A percentile compares a stretch with the other conserved stretches of the same genome.
Evolutionary conservation across 1,140 invertebrate species (phyloP).

Genomic region (Drosophila burlai): DNA sequence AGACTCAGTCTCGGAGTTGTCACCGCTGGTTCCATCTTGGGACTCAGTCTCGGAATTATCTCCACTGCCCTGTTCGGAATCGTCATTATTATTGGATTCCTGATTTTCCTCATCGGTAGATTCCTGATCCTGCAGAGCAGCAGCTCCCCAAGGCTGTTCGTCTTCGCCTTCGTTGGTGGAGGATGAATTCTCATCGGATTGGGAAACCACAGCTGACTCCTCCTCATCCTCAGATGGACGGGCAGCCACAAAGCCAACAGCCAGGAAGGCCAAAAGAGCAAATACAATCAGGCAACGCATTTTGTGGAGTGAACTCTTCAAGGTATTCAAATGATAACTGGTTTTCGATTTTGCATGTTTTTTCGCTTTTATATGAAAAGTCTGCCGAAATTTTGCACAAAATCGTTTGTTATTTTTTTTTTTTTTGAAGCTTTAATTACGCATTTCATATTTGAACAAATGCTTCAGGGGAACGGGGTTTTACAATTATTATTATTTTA

Average conservation of each 20-base stretch:
- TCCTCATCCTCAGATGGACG: conserved; percentile 25
- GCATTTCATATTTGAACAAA: conserved; percentile 36
- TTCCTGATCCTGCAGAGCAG: neutral
- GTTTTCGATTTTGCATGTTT: neutral
- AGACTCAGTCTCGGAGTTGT: neutral
- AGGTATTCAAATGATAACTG: conserved; percentile 3
- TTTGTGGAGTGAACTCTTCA: neutral
- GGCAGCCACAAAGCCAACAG: conserved; percentile 27
- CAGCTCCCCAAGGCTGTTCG: conserved; percentile 10
- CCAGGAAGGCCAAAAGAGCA: conserved; percentile 28
- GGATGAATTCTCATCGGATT: neutral
- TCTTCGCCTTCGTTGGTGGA: neutral
- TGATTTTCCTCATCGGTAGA: neutral
- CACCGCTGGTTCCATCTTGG: neutral
- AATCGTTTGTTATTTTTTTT: conserved; percentile 11
- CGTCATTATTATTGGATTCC: neutral
- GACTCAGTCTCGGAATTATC: conserved; percentile 1
- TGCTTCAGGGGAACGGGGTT: conserved; percentile 6
- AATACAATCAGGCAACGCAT: conserved; percentile 29
- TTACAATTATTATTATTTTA: conserved; percentile 6
- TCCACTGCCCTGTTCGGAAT: neutral
- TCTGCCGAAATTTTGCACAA: neutral
- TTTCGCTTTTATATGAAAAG: conserved; percentile 25
- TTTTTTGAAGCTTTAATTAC: conserved; percentile 3
- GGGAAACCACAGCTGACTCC: conserved; percentile 4